Conservation (phyloP, 2,113 vertebrate species). For the Mustela nigripes region DNA sequence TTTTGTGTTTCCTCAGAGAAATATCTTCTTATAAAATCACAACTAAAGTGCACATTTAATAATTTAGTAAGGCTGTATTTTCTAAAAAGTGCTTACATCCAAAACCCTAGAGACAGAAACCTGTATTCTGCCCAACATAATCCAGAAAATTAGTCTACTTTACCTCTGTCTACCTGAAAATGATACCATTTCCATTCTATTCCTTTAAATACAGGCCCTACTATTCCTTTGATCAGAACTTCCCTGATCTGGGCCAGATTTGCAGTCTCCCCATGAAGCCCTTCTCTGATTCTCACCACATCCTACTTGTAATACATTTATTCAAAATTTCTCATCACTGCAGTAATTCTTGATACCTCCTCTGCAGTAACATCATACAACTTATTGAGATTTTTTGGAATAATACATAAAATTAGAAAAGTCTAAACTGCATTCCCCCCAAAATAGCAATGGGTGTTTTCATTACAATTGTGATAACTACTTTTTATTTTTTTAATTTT, state of each 20-base stretch:
- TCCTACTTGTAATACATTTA: not conserved
- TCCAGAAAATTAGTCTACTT: not conserved
- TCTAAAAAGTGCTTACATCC: not conserved
- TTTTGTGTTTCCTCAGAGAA: not conserved
- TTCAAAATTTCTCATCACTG: not conserved
- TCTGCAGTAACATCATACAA: not conserved
- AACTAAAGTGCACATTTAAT: not conserved
- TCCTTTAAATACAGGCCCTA: not conserved
- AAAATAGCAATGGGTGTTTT: not conserved
- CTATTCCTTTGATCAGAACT: not conserved
- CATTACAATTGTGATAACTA: not conserved
- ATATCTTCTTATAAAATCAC: not conserved
- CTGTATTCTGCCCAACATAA: accelerated
- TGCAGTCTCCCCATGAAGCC: accelerated
- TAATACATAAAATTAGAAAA: not conserved
- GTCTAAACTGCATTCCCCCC: not conserved
- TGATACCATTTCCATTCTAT: not conserved
- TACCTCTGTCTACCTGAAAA: not conserved
- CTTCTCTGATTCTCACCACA: not conserved
- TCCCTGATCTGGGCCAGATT: not conserved
- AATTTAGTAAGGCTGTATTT: not conserved
- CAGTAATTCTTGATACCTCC: not conserved
- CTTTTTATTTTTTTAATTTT: no score
- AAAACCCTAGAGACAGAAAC: accelerated
- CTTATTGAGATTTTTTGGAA: not conserved